Evolutionary conservation across 2,888 invertebrate species (phyloP), one percentile per base, ranked within the genome.

Genomic region (Noctua janthina): DNA sequence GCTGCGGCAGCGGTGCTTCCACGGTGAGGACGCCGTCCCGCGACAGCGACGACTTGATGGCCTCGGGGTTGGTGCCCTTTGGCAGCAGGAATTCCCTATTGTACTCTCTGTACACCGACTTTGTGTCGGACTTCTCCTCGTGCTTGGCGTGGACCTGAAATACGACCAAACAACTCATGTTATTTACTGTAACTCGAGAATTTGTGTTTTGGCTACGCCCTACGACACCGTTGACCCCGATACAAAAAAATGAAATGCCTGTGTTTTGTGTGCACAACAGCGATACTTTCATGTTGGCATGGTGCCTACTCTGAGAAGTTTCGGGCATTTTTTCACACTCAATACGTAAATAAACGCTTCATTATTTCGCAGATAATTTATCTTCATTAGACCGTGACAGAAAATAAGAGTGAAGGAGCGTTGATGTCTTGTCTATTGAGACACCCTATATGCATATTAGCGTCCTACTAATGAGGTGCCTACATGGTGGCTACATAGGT

Each of bases 71-170:
- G 82, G 99, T 99, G 91, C 99, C 99, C 96, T 99, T 99, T 11
- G 99, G 99, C 94, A 99, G 97, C 94, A 99, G 97, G 97, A 99
- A 99, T 97, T 99, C 99, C 89, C 99, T 98, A 96, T 99, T 99
- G 98, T 99, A 99, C 96, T 99, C 99, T 96, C 99, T 98, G 98
- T 99, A 99, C 85, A 99, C 99, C 68, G 99, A 99, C 97, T 99
- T 99, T 93, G 99, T 99, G 96, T 99, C 99, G 75, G 99, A 98
- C 97, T 99, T 99, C 97, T 99, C 99, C 96, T 99, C 99, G 97
- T 99, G 99, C 96, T 99, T 99, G 85, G 99, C 99, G 94, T 99
- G 99, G 74, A 99, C 99, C 99, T 99, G 96, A 74, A 97, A 97
- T 90, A 91, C 76, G 87, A 87, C 66, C 83, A 59, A 81, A 86